Evolutionary conservation across 2,797 vertebrate genomes (phyloP).

Genomic region (Vultur gryphus): DNA sequence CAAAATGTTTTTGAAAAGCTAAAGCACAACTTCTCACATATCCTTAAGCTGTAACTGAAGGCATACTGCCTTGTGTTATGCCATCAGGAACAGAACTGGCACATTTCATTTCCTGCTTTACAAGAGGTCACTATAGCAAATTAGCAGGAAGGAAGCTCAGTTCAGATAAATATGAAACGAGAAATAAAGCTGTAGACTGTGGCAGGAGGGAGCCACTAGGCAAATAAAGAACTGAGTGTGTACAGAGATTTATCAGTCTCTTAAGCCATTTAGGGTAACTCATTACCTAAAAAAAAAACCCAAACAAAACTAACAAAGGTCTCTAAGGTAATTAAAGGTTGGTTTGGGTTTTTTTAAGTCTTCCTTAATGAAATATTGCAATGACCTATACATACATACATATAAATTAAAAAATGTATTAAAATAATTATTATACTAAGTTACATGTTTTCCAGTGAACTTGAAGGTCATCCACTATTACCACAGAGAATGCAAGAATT

Average conservation of each 20-base stretch:
- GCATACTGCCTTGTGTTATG: background rate
- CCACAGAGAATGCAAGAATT: background rate
- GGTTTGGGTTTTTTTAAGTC: background rate
- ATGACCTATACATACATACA: background rate
- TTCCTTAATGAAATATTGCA: background rate
- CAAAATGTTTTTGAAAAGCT: background rate
- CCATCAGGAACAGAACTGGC: background rate
- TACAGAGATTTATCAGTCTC: background rate
- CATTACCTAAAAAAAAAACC: background rate
- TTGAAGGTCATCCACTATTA: background rate
- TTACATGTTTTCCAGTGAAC: background rate
- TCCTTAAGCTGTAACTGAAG: background rate
- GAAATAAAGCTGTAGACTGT: background rate
- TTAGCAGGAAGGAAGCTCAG: background rate
- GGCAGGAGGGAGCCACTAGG: background rate
- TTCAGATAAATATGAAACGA: background rate
- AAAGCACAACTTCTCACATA: background rate
- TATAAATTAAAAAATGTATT: background rate
- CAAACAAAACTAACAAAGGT: background rate
- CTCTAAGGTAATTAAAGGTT: background rate
- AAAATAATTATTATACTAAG: background rate
- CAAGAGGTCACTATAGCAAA: background rate
- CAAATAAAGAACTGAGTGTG: background rate
- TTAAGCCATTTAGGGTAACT: background rate
- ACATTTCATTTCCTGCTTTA: conserved; percentile 4